Conservation (phyloP, 1,140 invertebrate genomes). For the Zelostemma sp. region DNA sequence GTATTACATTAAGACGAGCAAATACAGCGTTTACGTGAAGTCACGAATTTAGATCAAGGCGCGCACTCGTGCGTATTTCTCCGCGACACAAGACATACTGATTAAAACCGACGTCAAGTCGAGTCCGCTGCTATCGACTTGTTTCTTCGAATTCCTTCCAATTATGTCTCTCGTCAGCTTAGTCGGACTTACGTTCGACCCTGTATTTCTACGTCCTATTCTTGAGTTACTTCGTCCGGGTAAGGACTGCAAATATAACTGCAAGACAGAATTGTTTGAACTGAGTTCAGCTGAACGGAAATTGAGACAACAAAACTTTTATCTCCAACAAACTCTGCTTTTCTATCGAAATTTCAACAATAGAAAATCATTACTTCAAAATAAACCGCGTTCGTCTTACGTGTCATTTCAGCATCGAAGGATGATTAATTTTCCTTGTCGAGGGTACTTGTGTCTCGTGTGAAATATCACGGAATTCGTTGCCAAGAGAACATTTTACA, state of each 20-base stretch:
- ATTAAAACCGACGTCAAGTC: neutral
- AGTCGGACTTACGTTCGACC: too few relatives aligned
- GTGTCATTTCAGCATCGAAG: too few relatives aligned
- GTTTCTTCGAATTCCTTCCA: neutral
- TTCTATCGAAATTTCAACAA: too few relatives aligned
- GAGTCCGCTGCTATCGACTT: neutral
- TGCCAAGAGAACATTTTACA: neutral
- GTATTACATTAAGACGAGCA: neutral
- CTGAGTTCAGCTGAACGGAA: too few relatives aligned
- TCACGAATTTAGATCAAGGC: constrained; percentile 1
- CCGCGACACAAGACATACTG: constrained; percentile 1
- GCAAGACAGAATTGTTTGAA: too few relatives aligned
- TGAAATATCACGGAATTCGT: neutral
- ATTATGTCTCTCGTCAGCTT: neutral
- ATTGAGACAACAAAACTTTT: too few relatives aligned
- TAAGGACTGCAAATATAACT: too few relatives aligned
- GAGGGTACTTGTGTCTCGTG: neutral
- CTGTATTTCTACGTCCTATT: too few relatives aligned
- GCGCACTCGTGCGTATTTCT: constrained; percentile 1
- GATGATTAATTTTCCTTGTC: neutral
- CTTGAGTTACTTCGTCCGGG: too few relatives aligned
- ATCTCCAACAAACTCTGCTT: too few relatives aligned
- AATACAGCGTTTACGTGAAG: neutral
- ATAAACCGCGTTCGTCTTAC: too few relatives aligned
- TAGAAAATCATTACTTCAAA: too few relatives aligned